phyloP scores from a whole-genome alignment of 2,113 vertebrate species.

The Ptilonorhynchus violaceus region DNA sequence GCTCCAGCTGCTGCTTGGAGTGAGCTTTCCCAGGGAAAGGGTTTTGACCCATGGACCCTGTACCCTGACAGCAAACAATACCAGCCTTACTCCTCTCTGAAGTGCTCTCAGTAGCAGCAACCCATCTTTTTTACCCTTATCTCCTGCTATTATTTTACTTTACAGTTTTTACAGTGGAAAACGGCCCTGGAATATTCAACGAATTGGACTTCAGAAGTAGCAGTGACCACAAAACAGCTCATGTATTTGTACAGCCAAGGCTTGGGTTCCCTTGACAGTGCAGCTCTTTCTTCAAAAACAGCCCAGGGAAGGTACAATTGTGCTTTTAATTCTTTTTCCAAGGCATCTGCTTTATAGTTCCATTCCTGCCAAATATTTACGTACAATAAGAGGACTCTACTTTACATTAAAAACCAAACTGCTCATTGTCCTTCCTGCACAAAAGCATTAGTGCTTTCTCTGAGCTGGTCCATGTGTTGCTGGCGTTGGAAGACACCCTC shows the following conservation, averaged over 20 bases:
- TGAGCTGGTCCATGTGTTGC: accelerated
- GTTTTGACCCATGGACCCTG: accelerated
- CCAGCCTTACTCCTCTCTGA: not conserved
- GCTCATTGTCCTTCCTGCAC: not conserved
- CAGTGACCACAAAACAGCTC: not conserved
- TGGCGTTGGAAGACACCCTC: not conserved
- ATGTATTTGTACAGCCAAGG: accelerated
- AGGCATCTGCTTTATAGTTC: not conserved
- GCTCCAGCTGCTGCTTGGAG: not conserved
- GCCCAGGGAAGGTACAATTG: not conserved
- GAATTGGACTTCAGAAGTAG: not conserved
- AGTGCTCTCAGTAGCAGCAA: not conserved
- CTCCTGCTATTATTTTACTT: not conserved
- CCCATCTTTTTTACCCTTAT: not conserved
- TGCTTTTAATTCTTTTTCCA: not conserved
- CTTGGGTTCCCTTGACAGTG: not conserved
- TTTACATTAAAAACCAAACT: not conserved
- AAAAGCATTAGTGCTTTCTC: not conserved
- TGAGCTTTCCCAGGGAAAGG: not conserved
- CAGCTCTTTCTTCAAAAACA: not conserved
- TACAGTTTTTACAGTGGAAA: not conserved
- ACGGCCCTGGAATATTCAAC: not conserved
- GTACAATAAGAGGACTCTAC: not conserved
- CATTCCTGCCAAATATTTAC: not conserved
- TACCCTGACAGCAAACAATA: accelerated